These are phyloP conservation scores for Misgurnus anguillicaudatus DNA, from an alignment of 2,113 vertebrate genomes.

Conservation along the genomic window DNA sequence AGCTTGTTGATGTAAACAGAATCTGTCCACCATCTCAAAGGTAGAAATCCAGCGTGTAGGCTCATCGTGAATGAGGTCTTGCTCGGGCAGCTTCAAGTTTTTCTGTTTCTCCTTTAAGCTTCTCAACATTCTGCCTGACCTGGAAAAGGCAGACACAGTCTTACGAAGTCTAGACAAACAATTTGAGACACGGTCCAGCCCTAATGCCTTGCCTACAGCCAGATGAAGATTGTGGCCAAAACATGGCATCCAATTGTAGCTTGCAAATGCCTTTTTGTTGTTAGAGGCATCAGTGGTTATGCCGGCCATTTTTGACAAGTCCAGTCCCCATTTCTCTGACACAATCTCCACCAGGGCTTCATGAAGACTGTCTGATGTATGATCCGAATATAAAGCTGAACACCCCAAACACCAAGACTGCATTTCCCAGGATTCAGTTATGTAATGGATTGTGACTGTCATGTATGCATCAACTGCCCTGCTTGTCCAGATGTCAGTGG, in stretches of 20 bases:
- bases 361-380: not conserved
- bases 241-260: no score
- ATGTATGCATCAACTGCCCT: not conserved
- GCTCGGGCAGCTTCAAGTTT: not conserved
- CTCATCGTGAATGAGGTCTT: not conserved
- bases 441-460: not conserved
- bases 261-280: no score
- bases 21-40: not conserved
- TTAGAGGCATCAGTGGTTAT: no score
- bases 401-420: no score
- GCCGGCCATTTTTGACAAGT: not conserved
- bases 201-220: not conserved
- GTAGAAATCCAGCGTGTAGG: not conserved
- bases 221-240: not conserved
- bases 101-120: not conserved
- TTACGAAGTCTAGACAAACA: not conserved
- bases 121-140: not conserved
- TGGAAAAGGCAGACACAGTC: not conserved
- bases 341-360: not conserved
- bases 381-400: no score
- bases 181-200: not conserved
- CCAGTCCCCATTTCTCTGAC: not conserved
- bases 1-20: no score
- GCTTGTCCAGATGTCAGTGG: not conserved
- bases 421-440: no score